Evolutionary conservation across 2,888 invertebrate genomes (phyloP).

Genomic region (Standfussiana lucernea): DNA sequence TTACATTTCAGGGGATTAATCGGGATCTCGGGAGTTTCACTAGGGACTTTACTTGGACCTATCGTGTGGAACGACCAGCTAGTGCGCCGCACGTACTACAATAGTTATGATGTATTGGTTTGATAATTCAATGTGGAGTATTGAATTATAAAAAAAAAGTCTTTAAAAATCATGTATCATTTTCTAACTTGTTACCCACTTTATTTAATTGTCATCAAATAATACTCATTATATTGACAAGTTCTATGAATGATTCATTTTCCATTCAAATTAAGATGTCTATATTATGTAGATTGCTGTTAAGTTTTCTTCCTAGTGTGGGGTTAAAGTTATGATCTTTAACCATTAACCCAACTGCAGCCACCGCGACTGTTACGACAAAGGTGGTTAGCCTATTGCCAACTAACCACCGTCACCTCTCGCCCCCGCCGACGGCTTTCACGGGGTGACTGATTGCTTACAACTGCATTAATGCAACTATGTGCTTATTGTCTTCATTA

Average conservation of each 20-base stretch:
- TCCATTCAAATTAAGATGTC: background rate
- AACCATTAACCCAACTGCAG: conserved; percentile 48
- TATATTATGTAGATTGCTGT: conserved; percentile 16
- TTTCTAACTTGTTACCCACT: background rate
- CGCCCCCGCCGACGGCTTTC: conserved; percentile 32
- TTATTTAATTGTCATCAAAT: background rate
- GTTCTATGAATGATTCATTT: background rate
- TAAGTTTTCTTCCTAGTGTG: conserved; percentile 12
- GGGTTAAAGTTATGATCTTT: conserved; percentile 51
- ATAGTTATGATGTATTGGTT: background rate
- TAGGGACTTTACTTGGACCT: background rate
- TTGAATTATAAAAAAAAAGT: too few species aligned
- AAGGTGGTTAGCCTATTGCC: conserved; percentile 39
- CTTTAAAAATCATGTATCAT: background rate
- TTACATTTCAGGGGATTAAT: background rate
- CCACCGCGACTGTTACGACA: conserved; percentile 43
- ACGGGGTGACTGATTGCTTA: conserved; percentile 30
- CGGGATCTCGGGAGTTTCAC: background rate
- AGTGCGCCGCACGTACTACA: background rate
- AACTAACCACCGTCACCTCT: conserved; percentile 41
- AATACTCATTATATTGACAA: background rate
- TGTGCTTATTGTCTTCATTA: background rate
- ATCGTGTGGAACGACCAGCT: background rate
- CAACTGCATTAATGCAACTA: conserved; percentile 15
- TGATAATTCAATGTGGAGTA: too few species aligned